Evolutionary conservation across 2,888 invertebrate species (phyloP).

Genomic region (Ptilodon capucinus): DNA sequence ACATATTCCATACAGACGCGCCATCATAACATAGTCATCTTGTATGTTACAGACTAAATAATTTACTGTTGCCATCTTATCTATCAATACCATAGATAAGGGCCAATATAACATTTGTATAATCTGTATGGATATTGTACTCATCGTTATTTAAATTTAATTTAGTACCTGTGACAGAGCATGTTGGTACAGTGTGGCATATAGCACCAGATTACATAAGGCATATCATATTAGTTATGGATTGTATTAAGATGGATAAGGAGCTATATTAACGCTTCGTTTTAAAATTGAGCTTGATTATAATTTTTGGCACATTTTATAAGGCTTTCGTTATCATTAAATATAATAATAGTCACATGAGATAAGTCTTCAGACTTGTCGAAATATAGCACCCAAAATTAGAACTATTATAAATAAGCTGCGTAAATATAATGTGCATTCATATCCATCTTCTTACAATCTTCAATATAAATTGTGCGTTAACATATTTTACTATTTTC

Average conservation of each 20-base stretch:
- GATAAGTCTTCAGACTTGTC: background rate
- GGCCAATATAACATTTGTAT: background rate
- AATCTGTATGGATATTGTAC: background rate
- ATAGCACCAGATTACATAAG: constrained; percentile 26
- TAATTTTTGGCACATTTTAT: background rate
- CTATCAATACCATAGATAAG: no score
- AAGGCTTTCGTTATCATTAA: background rate
- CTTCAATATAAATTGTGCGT: constrained; percentile 47
- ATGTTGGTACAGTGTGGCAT: constrained; percentile 40
- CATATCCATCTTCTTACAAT: constrained; percentile 3
- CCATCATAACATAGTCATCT: no score
- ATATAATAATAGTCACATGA: background rate
- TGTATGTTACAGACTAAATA: no score
- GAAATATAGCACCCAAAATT: background rate
- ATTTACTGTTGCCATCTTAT: no score
- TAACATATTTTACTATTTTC: constrained; percentile 65
- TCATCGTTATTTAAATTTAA: background rate
- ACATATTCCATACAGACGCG: background rate
- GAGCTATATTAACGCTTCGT: background rate
- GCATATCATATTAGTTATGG: constrained; percentile 17
- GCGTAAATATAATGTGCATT: background rate
- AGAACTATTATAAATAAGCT: background rate
- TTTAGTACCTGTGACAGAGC: constrained; percentile 12
- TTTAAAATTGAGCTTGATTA: background rate
- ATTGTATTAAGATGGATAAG: constrained; percentile 28